A percentile compares a stretch with the other conserved stretches of the same genome.
Conservation (phyloP, 2,113 vertebrate genomes). For the Uria aalge region DNA sequence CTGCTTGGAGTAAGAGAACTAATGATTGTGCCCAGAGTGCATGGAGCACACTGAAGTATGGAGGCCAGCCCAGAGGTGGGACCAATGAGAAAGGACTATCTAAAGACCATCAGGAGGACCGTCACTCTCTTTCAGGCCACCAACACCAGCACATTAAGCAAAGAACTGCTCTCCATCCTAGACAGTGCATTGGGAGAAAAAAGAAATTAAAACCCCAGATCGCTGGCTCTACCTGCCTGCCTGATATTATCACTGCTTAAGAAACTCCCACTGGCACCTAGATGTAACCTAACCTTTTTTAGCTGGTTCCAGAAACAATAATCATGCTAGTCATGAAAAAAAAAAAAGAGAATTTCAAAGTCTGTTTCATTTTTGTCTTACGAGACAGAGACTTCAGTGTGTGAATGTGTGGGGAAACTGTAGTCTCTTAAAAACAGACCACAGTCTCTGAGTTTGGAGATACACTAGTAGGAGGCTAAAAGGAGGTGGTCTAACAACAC, state of each 20-base stretch:
- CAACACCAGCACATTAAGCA: neutral
- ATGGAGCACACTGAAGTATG: neutral
- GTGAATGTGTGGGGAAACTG: neutral
- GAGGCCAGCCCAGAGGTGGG: neutral
- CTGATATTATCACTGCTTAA: rapidly evolving
- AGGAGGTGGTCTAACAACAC: neutral
- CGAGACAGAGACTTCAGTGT: neutral
- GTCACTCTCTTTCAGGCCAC: neutral
- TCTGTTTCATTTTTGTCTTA: neutral
- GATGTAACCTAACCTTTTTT: neutral
- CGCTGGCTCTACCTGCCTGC: neutral
- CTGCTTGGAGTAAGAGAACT: neutral
- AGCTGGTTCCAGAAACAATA: neutral
- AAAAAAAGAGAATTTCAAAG: neutral
- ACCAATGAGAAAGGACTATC: neutral
- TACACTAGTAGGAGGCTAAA: neutral
- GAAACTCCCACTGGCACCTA: neutral
- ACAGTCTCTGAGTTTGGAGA: neutral
- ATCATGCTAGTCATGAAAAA: neutral
- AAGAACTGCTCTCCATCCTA: neutral
- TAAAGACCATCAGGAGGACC: neutral
- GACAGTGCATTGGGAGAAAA: neutral
- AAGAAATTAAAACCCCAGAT: neutral
- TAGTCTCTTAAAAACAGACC: neutral
- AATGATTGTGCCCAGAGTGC: neutral